Conservation (phyloP, 2,113 vertebrate species). For the Corythornis vintsioides region DNA sequence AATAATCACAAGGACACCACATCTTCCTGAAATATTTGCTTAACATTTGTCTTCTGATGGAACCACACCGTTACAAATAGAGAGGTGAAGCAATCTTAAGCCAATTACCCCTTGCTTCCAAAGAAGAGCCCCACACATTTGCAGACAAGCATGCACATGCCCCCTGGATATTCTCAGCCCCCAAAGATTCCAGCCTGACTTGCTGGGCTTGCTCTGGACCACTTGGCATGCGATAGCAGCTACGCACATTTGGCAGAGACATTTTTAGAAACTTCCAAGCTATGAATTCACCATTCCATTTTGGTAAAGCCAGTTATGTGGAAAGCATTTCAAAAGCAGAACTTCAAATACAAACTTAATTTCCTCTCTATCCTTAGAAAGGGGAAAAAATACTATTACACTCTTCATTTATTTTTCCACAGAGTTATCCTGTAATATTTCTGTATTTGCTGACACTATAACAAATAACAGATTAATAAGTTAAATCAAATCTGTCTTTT, state of each 20-base stretch:
- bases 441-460: neutral
- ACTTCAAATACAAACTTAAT: neutral
- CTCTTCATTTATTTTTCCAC: neutral
- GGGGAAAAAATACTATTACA: accelerated
- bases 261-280: slow-evolving; percentile 67
- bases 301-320: slow-evolving; percentile 29
- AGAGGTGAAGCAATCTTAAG: neutral
- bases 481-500: neutral
- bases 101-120: neutral
- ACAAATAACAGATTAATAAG: neutral
- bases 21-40: neutral
- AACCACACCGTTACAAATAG: neutral
- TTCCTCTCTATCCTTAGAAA: neutral
- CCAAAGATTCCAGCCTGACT: slow-evolving; percentile 61
- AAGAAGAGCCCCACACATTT: slow-evolving; percentile 12
- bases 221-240: slow-evolving; percentile 65
- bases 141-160: slow-evolving; percentile 46
- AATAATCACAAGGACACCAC: neutral
- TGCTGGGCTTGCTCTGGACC: slow-evolving; percentile 42
- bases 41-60: neutral
- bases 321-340: slow-evolving; percentile 47
- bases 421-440: neutral
- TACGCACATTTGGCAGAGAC: slow-evolving; percentile 47
- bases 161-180: slow-evolving; percentile 68
- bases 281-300: slow-evolving; percentile 65